Base-by-base conservation (phyloP, 2,888 invertebrate genomes). In the Noctua janthina region DNA sequence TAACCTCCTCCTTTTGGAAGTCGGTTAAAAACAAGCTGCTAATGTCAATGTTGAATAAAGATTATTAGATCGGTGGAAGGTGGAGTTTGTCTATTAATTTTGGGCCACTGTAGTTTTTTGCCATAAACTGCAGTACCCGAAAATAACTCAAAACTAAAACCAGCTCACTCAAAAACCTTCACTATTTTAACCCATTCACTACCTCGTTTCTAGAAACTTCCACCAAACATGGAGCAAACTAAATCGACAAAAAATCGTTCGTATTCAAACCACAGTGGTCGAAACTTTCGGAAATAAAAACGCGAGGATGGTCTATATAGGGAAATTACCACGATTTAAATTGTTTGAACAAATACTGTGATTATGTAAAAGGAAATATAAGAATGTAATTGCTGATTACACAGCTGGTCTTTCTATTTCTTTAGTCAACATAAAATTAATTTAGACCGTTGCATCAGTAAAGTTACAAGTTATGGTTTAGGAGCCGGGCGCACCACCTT, bases 161-260 rank as follows among this genome's bases (percentile, higher is more conserved):
- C 20, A 46, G 59, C 35, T 39, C 70, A 59, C 70, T 71, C 49
- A 67, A 80, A 69, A 70, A 73, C 83, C 68, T 72, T 69, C 35
- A 81, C 86, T 76, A 86, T 81, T 73, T 74, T 4, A 81, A 56
- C 74, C 76, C 71, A 64, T 71, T 70, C 75, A 81, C n/a, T 68
- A 8, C 66, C 0, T 62, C n/a, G 59, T 49, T 56, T 62, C 20
- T 76, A 39, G 20, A 10, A 84, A 82, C 70, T 84, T 86, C 68
- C 51, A 39, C 62, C n/a, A 71, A 83, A 76, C 84, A 79, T 54
- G 29, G 62, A n/a, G 43, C 67, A 79, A 75, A 87, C 84, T 79
- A 87, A 87, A 85, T 83, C 73, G 67, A 79, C 56, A 68, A 85
- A 83, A 85, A 85, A 87, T 79, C 51, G 69, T 68, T 59, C 67